Evolutionary conservation across 1,140 invertebrate species (phyloP).

Genomic region (Aphelinus certus): DNA sequence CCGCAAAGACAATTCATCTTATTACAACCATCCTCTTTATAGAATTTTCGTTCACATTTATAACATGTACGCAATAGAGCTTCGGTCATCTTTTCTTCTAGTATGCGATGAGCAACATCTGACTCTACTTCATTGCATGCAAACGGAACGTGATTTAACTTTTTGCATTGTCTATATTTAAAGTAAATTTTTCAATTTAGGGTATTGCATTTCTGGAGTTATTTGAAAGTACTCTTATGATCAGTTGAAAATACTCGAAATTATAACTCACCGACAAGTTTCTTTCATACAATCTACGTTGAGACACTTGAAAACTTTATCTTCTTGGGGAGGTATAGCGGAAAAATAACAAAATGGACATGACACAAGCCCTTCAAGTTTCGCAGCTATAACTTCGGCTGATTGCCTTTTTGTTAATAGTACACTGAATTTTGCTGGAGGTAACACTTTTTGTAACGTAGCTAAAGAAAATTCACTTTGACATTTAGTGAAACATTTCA

Average conservation of each 20-base stretch:
- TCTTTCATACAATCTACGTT: constrained; percentile 75
- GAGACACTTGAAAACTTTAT: constrained; percentile 73
- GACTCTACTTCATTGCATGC: constrained; percentile 69
- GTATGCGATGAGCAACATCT: constrained; percentile 66
- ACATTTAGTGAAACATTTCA: constrained; percentile 66
- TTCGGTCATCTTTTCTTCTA: constrained; percentile 75
- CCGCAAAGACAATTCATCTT: constrained; percentile 78
- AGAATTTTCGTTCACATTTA: constrained; percentile 69
- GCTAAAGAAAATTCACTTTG: constrained; percentile 62
- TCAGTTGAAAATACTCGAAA: too few relatives aligned
- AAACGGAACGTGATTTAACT: constrained; percentile 72
- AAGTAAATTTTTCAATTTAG: too few relatives aligned
- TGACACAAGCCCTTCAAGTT: constrained; percentile 70
- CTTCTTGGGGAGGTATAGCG: constrained; percentile 68
- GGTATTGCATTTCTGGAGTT: too few relatives aligned
- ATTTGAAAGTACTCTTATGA: too few relatives aligned
- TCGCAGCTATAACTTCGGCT: constrained; percentile 70
- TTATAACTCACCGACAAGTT: constrained; percentile 66
- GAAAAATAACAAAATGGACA: constrained; percentile 76
- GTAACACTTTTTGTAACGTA: constrained; percentile 65
- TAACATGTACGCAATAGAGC: constrained; percentile 73
- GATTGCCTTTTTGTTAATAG: constrained; percentile 67
- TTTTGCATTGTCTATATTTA: constrained; percentile 67
- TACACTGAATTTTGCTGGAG: constrained; percentile 67
- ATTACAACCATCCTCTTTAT: constrained; percentile 76